These are phyloP conservation scores for Dicranocentrus wangi DNA, from an alignment of 2,888 invertebrate genomes.

Conservation along the genomic window DNA sequence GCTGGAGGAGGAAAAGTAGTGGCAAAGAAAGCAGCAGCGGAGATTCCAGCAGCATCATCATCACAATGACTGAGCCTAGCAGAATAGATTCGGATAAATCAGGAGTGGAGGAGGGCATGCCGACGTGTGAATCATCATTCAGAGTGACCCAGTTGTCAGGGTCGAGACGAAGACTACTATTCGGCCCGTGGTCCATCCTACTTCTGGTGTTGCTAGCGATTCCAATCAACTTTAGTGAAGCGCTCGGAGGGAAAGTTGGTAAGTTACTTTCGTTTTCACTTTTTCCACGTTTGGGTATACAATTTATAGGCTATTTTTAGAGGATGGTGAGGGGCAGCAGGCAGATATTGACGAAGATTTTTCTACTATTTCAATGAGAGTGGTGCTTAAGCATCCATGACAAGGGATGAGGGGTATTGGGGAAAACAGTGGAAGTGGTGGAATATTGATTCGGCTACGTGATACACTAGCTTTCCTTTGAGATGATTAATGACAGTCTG, in stretches of 20 bases:
- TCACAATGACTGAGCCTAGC: background rate
- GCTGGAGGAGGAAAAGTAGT: constrained; percentile 43
- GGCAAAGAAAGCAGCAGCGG: background rate
- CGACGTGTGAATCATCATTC: constrained; percentile 10
- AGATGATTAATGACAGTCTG: constrained; percentile 41
- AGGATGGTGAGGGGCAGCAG: too few relatives aligned
- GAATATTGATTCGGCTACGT: too few relatives aligned
- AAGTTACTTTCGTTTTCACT: too few relatives aligned
- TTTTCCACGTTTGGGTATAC: too few relatives aligned
- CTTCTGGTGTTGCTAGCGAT: constrained; percentile 24
- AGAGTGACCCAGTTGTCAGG: constrained; percentile 20
- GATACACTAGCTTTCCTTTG: too few relatives aligned
- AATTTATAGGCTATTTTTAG: background rate
- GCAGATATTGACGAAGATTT: too few relatives aligned
- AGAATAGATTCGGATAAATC: constrained; percentile 6
- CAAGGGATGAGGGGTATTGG: too few relatives aligned
- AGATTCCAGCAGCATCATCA: too few relatives aligned
- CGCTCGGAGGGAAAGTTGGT: constrained; percentile 27
- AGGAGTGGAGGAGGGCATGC: too few relatives aligned
- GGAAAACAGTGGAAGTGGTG: too few relatives aligned
- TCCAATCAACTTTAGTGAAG: constrained; percentile 40
- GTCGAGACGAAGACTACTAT: background rate
- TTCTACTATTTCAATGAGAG: too few relatives aligned
- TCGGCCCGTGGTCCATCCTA: constrained; percentile 31
- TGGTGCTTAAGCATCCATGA: too few relatives aligned